Evolutionary conservation across 2,113 vertebrate species (phyloP).

Genomic region (Pantherophis guttatus): DNA sequence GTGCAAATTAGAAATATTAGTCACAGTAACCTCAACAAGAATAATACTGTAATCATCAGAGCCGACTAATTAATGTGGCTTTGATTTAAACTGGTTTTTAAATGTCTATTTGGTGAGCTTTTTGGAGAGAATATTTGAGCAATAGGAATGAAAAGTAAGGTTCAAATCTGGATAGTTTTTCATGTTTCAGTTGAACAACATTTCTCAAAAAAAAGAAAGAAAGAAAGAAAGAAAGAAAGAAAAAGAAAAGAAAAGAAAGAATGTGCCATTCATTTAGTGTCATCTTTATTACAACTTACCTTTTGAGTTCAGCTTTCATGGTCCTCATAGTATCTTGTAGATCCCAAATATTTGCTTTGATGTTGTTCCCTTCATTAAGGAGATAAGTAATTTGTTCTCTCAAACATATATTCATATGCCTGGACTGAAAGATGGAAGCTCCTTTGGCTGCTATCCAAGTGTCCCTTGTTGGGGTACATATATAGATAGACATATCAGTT

Average conservation of each 20-base stretch:
- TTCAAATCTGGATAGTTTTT: background rate
- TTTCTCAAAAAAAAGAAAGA: background rate
- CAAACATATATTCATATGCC: conserved; percentile 5
- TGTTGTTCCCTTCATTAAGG: conserved; percentile 16
- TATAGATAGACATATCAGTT: background rate
- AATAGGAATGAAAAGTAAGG: background rate
- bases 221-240: background rate
- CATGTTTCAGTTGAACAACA: background rate
- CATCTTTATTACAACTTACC: background rate
- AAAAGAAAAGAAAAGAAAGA: background rate
- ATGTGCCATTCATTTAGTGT: background rate
- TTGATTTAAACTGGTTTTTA: background rate
- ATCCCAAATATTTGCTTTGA: conserved; percentile 15
- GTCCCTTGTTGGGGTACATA: background rate
- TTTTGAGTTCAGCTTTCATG: conserved; percentile 22
- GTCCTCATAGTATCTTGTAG: background rate
- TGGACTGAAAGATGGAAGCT: conserved; percentile 7
- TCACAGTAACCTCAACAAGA: background rate
- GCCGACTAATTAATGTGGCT: background rate
- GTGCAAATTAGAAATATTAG: background rate
- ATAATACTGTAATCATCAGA: background rate
- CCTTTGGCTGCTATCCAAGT: conserved; percentile 12
- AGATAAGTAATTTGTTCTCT: conserved; percentile 20
- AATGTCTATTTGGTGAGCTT: background rate
- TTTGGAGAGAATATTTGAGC: background rate